Base-by-base conservation (phyloP, 2,888 invertebrate species). In the Sclerodermus sp. region DNA sequence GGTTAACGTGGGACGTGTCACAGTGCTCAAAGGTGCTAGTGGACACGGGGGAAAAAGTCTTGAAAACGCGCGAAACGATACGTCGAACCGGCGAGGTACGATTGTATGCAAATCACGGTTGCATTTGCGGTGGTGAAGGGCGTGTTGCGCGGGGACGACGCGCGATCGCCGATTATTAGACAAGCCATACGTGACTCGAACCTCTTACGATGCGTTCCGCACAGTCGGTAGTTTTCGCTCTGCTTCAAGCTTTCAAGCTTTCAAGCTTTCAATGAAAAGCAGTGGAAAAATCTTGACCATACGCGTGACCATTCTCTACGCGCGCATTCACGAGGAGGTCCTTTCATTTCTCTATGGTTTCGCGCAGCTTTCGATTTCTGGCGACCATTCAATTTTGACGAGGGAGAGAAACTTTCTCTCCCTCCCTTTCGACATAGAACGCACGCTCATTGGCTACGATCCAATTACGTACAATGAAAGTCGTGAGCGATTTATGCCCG, bases 401-500 rank as follows among this genome's bases (percentile, higher is more conserved):
- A 30, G 43, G 38, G 42, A 23, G 43, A 46, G 49, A 53, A n/a
- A n/a, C n/a, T n/a, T n/a, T n/a, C n/a, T n/a, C n/a, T n/a, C n/a
- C n/a, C 53, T 59, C 55, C 58, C 51, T 51, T 50, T 38, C 36
- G 42, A 39, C 46, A 34, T 13, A 34, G 34, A 12, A 46, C 46
- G 32, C 51, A 46, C 49, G 51, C 49, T 54, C 56, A 66, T 57
- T 65, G 66, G 61, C 61, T 49, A 39, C 60, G 60, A 60, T 64
- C 66, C 65, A 64, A 66, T 65, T 64, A 62, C 59, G 53, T 48
- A 54, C 53, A 55, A 66, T 62, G 66, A 66, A 66, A 66, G 64
- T 62, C 58, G 29, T 14, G 57, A 55, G 53, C 53, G 57, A 66
- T 66, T 65, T 62, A 65, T 65, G 56, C 58, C 49, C 48, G 42